Base-by-base conservation (phyloP, 2,797 vertebrate genomes). In the Cercopithecus mitis region DNA sequence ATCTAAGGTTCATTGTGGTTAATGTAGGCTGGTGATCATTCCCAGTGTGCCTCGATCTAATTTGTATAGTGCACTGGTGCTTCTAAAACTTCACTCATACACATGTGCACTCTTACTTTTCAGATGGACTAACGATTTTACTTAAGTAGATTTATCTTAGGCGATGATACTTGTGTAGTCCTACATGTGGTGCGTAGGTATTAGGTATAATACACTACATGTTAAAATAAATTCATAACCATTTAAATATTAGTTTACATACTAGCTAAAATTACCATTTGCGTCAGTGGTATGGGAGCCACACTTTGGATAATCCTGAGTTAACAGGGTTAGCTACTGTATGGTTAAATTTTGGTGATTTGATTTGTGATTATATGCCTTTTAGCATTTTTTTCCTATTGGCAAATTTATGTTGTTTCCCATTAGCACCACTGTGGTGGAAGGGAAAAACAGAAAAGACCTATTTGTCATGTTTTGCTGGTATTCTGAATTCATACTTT, bases 281-380 rank as follows among this genome's bases (percentile, higher is more conserved):
- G 57, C 25, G 4, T 79, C 22, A 75, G 1, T 80, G 52, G 24
- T 64, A 47, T 73, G 77, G 41, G 11, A 95, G 55, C 76, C 45
- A 75, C 17, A 14, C 22, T 67, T 94, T 75, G 72, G 93, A 58
- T 57, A 82, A 64, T 17, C 25, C 41, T 77, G 15, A 30, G 11
- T 84, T 93, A 92, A 90, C 41, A 61, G 50, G 43, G 52, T 55
- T 33, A 79, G 73, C n/a, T 76, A 75, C 52, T 55, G 12, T 84
- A 73, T 81, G 80, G n/a, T 11, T 94, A 91, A 12, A 76, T 82
- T 91, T 95, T 91, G 47, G 25, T 88, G 50, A 64, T 77, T 81
- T 93, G 83, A 80, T 30, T 96, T 96, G 57, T 96, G 73, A 64
- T 77, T 76, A n/a, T 45, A 89, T 90, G 55, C n/a, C 79, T 70